Percentiles rank a stretch among this genome's conserved stretches.
Evolutionary conservation across 1,140 invertebrate species (phyloP).

Genomic region (Solen grandis): DNA sequence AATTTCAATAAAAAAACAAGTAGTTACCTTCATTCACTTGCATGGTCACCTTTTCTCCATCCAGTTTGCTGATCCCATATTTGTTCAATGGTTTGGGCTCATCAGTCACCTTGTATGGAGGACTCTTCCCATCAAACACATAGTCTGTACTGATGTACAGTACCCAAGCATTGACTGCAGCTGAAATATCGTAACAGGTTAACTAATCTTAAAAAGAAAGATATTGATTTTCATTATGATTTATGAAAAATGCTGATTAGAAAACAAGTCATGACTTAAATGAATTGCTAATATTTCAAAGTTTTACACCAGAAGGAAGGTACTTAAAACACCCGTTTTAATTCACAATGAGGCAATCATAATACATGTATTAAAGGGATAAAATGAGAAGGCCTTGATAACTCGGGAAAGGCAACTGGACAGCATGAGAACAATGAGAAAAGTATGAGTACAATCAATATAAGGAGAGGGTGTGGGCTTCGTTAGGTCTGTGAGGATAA

Average conservation of each 20-base stretch:
- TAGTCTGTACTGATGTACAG: constrained; percentile 85
- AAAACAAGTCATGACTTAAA: background rate
- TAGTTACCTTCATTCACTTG: constrained; percentile 76
- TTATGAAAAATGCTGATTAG: background rate
- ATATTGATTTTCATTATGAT: background rate
- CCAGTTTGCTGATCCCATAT: constrained; percentile 83
- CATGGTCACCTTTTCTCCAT: constrained; percentile 81
- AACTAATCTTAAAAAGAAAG: background rate
- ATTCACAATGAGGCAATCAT: no score
- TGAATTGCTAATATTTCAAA: background rate
- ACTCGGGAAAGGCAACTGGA: no score
- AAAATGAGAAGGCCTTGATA: no score
- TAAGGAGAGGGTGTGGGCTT: no score
- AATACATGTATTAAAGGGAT: no score
- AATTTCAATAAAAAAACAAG: no score
- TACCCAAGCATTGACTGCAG: constrained; percentile 76
- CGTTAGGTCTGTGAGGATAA: no score
- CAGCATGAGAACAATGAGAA: no score
- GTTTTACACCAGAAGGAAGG: no score
- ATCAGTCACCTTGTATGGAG: constrained; percentile 82
- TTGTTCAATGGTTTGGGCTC: constrained; percentile 82
- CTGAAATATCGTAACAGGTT: constrained; percentile 66
- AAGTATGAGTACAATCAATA: no score
- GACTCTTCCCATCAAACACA: constrained; percentile 84
- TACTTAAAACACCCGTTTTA: no score